These are phyloP conservation scores for Dinocampus coccinellae DNA, from an alignment of 2,888 invertebrate species.

Conservation along the genomic window DNA sequence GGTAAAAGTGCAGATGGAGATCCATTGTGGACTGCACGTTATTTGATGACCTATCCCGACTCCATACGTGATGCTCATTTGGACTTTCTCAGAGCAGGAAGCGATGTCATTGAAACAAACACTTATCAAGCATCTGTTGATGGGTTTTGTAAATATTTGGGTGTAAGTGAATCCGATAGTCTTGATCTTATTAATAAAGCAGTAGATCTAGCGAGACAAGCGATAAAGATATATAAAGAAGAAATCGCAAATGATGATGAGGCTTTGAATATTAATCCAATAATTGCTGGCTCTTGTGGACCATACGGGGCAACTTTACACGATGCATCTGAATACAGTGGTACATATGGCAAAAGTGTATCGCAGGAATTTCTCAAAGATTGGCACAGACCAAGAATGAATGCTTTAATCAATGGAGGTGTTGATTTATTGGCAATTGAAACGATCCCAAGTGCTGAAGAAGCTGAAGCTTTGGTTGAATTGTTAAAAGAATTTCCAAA, in stretches of 20 bases:
- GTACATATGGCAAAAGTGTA: slow-evolving; percentile 80
- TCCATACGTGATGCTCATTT: slow-evolving; percentile 85
- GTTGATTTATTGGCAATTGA: slow-evolving; percentile 91
- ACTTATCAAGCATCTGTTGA: slow-evolving; percentile 68
- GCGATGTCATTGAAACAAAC: slow-evolving; percentile 78
- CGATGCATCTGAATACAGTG: slow-evolving; percentile 95
- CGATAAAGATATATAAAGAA: slow-evolving; percentile 69
- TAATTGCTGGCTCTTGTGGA: slow-evolving; percentile 90
- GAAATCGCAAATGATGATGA: slow-evolving; percentile 47
- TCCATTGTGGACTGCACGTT: slow-evolving; percentile 90
- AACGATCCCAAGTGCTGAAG: slow-evolving; percentile 88
- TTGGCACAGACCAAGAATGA: slow-evolving; percentile 89
- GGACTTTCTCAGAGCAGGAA: slow-evolving; percentile 87
- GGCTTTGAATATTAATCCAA: slow-evolving; percentile 68
- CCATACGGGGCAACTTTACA: slow-evolving; percentile 92
- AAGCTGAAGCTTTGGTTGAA: slow-evolving; percentile 86
- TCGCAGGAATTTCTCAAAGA: slow-evolving; percentile 76
- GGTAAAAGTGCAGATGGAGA: slow-evolving; percentile 84
- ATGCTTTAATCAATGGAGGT: slow-evolving; percentile 83
- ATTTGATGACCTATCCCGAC: slow-evolving; percentile 83
- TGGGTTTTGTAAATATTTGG: slow-evolving; percentile 81
- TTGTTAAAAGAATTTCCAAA: slow-evolving; percentile 84
- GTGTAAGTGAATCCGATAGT: slow-evolving; percentile 77
- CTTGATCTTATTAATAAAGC: slow-evolving; percentile 81
- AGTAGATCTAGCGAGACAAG: slow-evolving; percentile 80